A percentile compares a stretch with the other conserved stretches of the same genome.
phyloP scores from a whole-genome alignment of 2,888 invertebrate genomes.

The Athalia cordata region DNA sequence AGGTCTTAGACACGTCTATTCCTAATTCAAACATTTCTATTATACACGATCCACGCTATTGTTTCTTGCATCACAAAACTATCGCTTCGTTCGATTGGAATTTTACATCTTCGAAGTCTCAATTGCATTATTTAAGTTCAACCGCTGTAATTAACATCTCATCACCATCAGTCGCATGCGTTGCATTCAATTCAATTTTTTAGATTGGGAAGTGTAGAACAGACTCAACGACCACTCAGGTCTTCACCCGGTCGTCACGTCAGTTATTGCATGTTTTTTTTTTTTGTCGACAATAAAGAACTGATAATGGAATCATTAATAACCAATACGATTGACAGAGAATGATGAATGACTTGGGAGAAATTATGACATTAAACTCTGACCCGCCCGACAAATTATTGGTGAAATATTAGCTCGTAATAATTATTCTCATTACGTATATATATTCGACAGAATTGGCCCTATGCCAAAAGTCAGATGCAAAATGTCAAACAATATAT shows the following conservation, averaged over 20 bases:
- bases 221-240: slow-evolving; percentile 22
- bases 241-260: slow-evolving; percentile 5
- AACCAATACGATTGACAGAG: slow-evolving; percentile 45
- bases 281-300: slow-evolving; percentile 44
- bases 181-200: not conserved
- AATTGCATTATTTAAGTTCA: not conserved
- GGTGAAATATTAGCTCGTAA: slow-evolving; percentile 40
- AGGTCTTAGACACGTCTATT: not conserved
- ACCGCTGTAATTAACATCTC: not conserved
- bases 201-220: slow-evolving; percentile 24
- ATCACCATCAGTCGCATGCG: not conserved
- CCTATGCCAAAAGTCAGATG: not conserved
- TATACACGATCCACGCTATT: slow-evolving; percentile 1
- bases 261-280: slow-evolving; percentile 31
- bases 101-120: not conserved
- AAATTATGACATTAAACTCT: slow-evolving; percentile 47
- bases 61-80: slow-evolving; percentile 24
- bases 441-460: not conserved
- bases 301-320: slow-evolving; percentile 49
- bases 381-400: slow-evolving; percentile 36
- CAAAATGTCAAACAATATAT: slow-evolving; percentile 7
- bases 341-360: slow-evolving; percentile 46
- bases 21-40: slow-evolving; percentile 3
- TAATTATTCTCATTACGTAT: too few relatives aligned
- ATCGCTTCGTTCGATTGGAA: slow-evolving; percentile 1